Evolutionary conservation across 2,113 vertebrate genomes (phyloP).

Genomic region (Coregonus clupeaformis): DNA sequence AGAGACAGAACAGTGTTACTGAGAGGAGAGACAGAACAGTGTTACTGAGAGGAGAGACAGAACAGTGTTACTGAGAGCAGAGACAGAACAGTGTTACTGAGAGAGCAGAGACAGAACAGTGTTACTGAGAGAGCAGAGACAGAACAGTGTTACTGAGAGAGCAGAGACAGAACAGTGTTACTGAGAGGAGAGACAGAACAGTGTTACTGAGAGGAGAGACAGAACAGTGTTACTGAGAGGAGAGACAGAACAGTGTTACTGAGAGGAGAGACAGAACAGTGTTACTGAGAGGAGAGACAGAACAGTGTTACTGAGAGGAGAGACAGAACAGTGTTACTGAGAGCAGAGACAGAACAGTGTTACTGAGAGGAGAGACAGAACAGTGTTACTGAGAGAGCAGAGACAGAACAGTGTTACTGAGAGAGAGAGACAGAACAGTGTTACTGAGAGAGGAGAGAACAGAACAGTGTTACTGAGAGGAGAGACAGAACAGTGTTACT

Average conservation of each 20-base stretch:
- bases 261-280: constrained; percentile 14
- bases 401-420: constrained; percentile 11
- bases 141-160: constrained; percentile 14
- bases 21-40: constrained; percentile 14
- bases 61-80: constrained; percentile 2
- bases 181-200: constrained; percentile 16
- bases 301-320: constrained; percentile 4
- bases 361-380: constrained; percentile 23
- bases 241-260: constrained; percentile 11
- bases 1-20: constrained; percentile 10
- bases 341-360: constrained; percentile 8
- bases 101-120: constrained; percentile 11
- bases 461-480: constrained; percentile 14
- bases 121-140: neutral
- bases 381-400: neutral
- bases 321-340: constrained; percentile 11
- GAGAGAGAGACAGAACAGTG: constrained; percentile 12
- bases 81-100: constrained; percentile 11
- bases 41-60: constrained; percentile 13
- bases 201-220: neutral
- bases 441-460: too few relatives aligned
- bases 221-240: constrained; percentile 14
- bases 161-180: constrained; percentile 11
- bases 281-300: constrained; percentile 13
- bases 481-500: constrained; percentile 11